Conservation (phyloP, 2,797 vertebrate species). For the Sparus aurata region DNA sequence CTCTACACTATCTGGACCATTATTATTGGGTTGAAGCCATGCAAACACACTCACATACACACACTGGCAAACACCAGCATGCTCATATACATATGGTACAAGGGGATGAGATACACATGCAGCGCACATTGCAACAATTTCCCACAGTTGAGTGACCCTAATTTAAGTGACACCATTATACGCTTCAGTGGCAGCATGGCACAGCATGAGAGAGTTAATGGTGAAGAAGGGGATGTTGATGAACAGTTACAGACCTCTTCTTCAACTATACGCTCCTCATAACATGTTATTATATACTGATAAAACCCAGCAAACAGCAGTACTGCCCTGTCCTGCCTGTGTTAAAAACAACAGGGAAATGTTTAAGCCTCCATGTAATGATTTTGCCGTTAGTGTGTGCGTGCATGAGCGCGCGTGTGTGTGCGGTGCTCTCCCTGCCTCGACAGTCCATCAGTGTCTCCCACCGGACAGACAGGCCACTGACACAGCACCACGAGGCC, state of each 20-base stretch:
- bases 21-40: conserved; percentile 92
- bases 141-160: conserved; percentile 87
- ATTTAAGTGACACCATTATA: conserved; percentile 92
- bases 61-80: conserved; percentile 52
- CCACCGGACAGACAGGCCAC: conserved; percentile 79
- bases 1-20: conserved; percentile 93
- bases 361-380: conserved; percentile 66
- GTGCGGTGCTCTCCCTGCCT: conserved; percentile 40
- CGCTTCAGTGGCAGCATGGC: conserved; percentile 82
- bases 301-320: conserved; percentile 42
- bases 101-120: conserved; percentile 35
- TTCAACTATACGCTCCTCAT: conserved; percentile 41
- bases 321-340: conserved; percentile 28
- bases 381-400: conserved; percentile 58
- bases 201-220: conserved; percentile 73
- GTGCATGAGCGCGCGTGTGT: conserved; percentile 16
- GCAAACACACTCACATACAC: conserved; percentile 74
- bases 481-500: conserved; percentile 81
- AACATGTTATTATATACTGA: conserved; percentile 46
- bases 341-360: conserved; percentile 54
- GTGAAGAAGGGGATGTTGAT: conserved; percentile 61
- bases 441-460: conserved; percentile 83
- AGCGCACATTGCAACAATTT: conserved; percentile 57
- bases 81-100: conserved; percentile 44
- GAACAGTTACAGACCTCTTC: conserved; percentile 51